phyloP scores from a whole-genome alignment of 2,888 invertebrate species.

The Chrysolina haemoptera region DNA sequence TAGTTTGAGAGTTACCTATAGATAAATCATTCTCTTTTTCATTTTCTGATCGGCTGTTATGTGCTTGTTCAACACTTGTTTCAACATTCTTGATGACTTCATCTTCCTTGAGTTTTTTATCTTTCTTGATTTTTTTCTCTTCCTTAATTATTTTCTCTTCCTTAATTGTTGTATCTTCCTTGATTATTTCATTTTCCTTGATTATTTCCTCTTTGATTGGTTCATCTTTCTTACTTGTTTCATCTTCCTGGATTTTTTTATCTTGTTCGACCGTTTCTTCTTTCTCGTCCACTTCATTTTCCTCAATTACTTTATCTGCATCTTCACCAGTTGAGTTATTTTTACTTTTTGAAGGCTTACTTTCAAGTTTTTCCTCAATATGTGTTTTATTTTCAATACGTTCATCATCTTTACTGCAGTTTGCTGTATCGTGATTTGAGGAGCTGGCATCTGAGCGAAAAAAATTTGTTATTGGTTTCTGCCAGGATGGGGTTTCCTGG shows the following conservation, averaged over 20 bases:
- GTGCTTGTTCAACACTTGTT: not conserved
- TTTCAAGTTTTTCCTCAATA: not conserved
- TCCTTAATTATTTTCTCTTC: not conserved
- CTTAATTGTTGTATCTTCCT: not conserved
- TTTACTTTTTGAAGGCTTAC: not conserved
- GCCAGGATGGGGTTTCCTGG: slow-evolving; percentile 50
- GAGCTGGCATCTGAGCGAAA: slow-evolving; percentile 37
- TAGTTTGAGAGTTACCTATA: slow-evolving; percentile 16
- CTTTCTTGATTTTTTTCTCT: not conserved
- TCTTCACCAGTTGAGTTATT: not conserved
- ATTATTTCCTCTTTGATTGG: not conserved
- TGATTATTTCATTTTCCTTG: not conserved
- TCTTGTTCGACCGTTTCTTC: not conserved
- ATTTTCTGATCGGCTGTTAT: not conserved
- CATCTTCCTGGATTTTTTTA: not conserved
- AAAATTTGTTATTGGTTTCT: slow-evolving; percentile 53
- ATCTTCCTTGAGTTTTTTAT: not conserved
- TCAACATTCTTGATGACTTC: not conserved
- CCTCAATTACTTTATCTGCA: not conserved
- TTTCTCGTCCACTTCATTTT: not conserved
- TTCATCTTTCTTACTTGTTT: not conserved
- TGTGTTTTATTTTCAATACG: not conserved
- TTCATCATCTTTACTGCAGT: not conserved
- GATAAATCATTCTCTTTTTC: slow-evolving; percentile 27
- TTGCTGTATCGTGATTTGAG: not conserved